Evolutionary conservation across 2,113 vertebrate species (phyloP), one percentile per base, ranked within the genome.

Genomic region (Thryonomys swinderianus): DNA sequence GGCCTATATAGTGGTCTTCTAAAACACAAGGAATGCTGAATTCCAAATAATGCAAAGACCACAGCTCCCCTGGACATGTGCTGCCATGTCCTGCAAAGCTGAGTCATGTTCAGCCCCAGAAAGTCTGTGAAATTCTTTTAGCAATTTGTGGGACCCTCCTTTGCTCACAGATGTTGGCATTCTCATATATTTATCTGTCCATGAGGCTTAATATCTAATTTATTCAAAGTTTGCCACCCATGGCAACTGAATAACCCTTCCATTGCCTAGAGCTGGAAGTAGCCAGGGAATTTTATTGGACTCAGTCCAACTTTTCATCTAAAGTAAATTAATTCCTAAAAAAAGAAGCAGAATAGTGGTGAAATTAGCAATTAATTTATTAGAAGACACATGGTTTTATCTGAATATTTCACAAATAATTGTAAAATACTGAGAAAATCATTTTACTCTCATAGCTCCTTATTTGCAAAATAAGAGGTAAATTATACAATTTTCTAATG

Each of bases 21-120:
- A 64, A 69, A 73, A 30, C 17, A 11, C 12, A 25, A 57, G 2
- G 13, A 82, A 89, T 42, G 27, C 64, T 95, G 37, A 81, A 61
- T 64, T 78, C 34, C 4, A 82, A 78, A 81, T 34, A 83, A 45
- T 48, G 27, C 14, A 32, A 30, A 76, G 13, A 78, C 34, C 30
- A 5, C 53, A 9, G n/a, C 0, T 17, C 5, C 12, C 45, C 25
- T 40, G 1, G 2, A 16, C 23, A 71, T 42, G 45, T 48, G 0
- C 53, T 66, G 0, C 8, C 25, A 27, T 18, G 11, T 53, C 27
- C 17, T 25, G 14, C 7, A 34, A 20, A 81, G 2, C 8, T 32
- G 20, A 80, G 2, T n/a, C 66, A 4, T 12, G 25, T 71, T 83
- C 23, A 42, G 48, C 67, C 3, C 34, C 67, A 25, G 12, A 57